Evolutionary conservation across 2,797 vertebrate species (phyloP).

Genomic region (Oreonectes daqikongensis): DNA sequence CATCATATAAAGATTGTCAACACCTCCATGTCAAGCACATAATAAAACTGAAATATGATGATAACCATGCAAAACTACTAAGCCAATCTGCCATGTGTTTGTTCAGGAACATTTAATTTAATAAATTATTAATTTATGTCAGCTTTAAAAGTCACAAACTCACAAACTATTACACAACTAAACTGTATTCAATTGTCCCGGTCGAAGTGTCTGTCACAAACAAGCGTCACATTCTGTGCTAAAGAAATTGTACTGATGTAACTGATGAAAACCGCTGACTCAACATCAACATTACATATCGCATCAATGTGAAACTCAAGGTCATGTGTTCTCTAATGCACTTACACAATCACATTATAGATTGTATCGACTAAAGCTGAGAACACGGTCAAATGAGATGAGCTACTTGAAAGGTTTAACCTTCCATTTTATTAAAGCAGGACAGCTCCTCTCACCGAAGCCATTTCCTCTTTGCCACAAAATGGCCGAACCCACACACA

Average conservation of each 20-base stretch:
- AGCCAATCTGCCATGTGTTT: background rate
- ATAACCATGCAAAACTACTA: conserved; percentile 9
- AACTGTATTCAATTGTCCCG: background rate
- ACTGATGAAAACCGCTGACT: background rate
- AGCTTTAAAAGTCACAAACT: conserved; percentile 6
- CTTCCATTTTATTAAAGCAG: conserved; percentile 56
- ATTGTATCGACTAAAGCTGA: background rate
- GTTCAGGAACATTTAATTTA: background rate
- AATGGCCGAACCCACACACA: conserved; percentile 57
- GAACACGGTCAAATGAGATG: conserved; percentile 18
- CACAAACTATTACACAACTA: conserved; percentile 5
- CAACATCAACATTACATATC: background rate
- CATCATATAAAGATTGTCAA: background rate
- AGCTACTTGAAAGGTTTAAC: conserved; percentile 35
- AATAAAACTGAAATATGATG: conserved; percentile 1
- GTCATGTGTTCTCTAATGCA: conserved; percentile 15
- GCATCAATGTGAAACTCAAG: conserved; percentile 10
- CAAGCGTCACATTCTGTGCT: background rate
- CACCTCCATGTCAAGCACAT: background rate
- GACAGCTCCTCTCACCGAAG: conserved; percentile 27
- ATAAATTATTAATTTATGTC: too few relatives aligned
- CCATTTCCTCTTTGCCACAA: conserved; percentile 45
- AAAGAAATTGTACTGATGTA: background rate
- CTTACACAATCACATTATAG: conserved; percentile 29
- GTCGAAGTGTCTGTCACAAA: background rate